Evolutionary conservation across 2,888 invertebrate genomes (phyloP).

Genomic region (Hydrotaea cyrtoneurina): DNA sequence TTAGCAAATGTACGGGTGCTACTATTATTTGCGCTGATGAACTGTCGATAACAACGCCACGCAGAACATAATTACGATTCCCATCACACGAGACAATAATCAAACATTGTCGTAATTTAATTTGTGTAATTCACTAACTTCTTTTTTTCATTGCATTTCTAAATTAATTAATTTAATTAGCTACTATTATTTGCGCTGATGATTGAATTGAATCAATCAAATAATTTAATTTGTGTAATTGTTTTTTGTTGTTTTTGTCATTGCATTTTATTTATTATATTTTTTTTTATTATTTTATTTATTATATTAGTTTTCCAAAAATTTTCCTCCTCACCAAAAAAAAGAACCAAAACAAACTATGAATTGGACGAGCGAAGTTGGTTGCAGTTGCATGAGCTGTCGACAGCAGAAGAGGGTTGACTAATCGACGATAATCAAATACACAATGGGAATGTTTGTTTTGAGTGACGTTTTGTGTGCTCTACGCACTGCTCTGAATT

Average conservation of each 20-base stretch:
- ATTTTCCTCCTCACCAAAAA: slow-evolving; percentile 63
- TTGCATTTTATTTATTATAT: slow-evolving; percentile 28
- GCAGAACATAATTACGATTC: slow-evolving; percentile 31
- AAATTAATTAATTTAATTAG: slow-evolving; percentile 25
- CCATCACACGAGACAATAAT: slow-evolving; percentile 16
- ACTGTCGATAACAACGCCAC: slow-evolving; percentile 11
- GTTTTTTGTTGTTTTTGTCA: no score
- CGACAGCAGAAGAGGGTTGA: slow-evolving; percentile 10
- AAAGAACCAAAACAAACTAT: slow-evolving; percentile 66
- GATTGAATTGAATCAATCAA: no score
- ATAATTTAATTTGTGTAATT: slow-evolving; percentile 11
- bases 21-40: background rate
- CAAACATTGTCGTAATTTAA: background rate
- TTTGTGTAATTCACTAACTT: background rate
- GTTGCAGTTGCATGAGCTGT: slow-evolving; percentile 39
- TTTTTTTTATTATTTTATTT: slow-evolving; percentile 48
- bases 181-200: no score
- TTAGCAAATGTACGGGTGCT: slow-evolving; percentile 27
- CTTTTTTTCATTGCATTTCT: background rate
- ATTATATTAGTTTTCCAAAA: no score
- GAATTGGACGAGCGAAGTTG: slow-evolving; percentile 46
- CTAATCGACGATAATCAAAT: background rate
- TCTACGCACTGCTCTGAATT: background rate
- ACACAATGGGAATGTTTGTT: background rate
- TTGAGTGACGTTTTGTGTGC: slow-evolving; percentile 3